Conservation (phyloP, 1,140 invertebrate species). For the Mamestra configurata region DNA sequence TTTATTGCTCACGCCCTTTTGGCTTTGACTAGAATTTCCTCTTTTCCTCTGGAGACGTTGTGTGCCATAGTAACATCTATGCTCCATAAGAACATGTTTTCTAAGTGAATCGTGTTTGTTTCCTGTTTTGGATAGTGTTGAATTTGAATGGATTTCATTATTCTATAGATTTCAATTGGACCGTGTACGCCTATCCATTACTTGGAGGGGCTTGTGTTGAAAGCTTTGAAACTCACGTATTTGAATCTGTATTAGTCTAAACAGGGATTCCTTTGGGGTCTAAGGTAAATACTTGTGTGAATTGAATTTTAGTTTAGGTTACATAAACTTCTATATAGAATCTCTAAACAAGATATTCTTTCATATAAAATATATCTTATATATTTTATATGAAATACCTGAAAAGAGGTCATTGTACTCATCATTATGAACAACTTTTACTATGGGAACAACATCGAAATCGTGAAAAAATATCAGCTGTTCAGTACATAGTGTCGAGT, state of each 20-base stretch:
- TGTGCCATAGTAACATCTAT: conserved; percentile 14
- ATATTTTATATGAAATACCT: too few relatives aligned
- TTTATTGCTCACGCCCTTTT: conserved; percentile 11
- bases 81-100: conserved; percentile 34
- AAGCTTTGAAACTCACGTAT: conserved; percentile 10
- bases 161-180: conserved; percentile 30
- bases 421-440: too few relatives aligned
- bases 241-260: conserved; percentile 8
- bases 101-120: conserved; percentile 35
- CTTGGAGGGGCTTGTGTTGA: conserved; percentile 28
- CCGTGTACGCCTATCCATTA: conserved; percentile 33
- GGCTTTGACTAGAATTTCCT: neutral
- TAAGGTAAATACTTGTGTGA: neutral
- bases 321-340: neutral
- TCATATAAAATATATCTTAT: too few relatives aligned
- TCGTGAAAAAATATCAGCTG: too few relatives aligned
- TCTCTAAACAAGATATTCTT: too few relatives aligned
- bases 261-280: neutral
- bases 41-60: conserved; percentile 20
- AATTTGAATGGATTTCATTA: conserved; percentile 47
- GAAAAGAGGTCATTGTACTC: too few relatives aligned
- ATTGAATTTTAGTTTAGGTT: neutral
- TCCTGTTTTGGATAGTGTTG: conserved; percentile 35
- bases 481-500: too few relatives aligned
- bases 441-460: too few relatives aligned